Evolutionary conservation across 1,140 invertebrate genomes (phyloP).

Genomic region (Leptinotarsa undecemlineata): DNA sequence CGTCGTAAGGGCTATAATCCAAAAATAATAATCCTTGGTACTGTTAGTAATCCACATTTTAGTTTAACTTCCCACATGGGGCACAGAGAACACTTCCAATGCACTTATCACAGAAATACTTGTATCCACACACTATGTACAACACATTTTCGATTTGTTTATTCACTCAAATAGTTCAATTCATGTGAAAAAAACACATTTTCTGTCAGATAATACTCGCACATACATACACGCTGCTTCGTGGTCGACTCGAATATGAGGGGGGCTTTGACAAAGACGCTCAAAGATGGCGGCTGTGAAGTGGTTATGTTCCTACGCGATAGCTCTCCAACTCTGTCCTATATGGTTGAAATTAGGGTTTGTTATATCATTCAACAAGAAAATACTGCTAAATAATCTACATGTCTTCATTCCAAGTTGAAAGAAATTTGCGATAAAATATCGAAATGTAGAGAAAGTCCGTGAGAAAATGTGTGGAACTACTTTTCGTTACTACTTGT

Average conservation of each 20-base stretch:
- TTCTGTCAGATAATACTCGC: conserved; percentile 36
- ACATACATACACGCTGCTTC: conserved; percentile 37
- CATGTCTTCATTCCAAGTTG: neutral
- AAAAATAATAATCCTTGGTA: conserved; percentile 52
- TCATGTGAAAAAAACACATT: conserved; percentile 34
- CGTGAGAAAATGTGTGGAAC: conserved; percentile 34
- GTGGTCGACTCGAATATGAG: conserved; percentile 39
- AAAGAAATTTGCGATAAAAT: neutral
- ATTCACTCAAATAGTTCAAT: conserved; percentile 25
- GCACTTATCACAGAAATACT: conserved; percentile 27
- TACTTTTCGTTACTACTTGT: conserved; percentile 47
- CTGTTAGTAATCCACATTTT: conserved; percentile 55
- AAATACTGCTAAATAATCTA: neutral
- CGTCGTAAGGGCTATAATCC: conserved; percentile 50
- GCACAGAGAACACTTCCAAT: conserved; percentile 44
- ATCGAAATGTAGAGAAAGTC: conserved; percentile 34
- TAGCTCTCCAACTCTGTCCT: neutral
- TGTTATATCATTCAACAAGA: neutral
- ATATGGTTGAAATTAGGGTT: neutral
- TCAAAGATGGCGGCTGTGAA: conserved; percentile 41
- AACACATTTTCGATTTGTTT: conserved; percentile 34
- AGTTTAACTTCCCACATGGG: conserved; percentile 52
- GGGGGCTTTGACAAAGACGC: conserved; percentile 43
- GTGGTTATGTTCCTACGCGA: conserved; percentile 45
- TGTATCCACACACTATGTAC: conserved; percentile 32